A percentile compares a stretch with the other conserved stretches of the same genome.
Conservation (phyloP, 2,113 vertebrate genomes). For the Stictonetta naevosa region DNA sequence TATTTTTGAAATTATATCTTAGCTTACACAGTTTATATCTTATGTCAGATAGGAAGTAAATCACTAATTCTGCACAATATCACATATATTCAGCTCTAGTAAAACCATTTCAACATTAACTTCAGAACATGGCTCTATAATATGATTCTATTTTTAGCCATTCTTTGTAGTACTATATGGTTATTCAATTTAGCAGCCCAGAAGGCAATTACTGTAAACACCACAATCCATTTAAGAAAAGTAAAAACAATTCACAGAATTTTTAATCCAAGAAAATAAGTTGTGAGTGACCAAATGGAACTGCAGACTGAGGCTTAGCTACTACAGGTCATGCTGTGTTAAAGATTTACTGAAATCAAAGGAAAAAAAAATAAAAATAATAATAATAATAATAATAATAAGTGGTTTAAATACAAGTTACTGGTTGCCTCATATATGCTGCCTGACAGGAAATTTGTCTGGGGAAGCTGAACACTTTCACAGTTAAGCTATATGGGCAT, state of each 20-base stretch:
- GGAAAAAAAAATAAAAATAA: background rate
- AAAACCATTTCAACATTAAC: background rate
- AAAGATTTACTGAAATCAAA: background rate
- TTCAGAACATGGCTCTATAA: background rate
- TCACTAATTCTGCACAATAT: background rate
- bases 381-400: too few species aligned
- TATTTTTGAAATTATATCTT: background rate
- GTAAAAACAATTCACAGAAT: conserved; percentile 17
- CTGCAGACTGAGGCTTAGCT: background rate
- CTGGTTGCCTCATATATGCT: background rate
- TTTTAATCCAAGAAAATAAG: conserved; percentile 1
- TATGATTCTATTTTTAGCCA: conserved; percentile 14
- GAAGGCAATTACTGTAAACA: conserved; percentile 53
- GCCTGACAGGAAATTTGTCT: conserved; percentile 40
- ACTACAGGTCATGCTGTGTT: background rate
- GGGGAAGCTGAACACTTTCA: conserved; percentile 1
- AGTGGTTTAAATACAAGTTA: conserved; percentile 3
- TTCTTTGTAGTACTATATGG: conserved; percentile 13
- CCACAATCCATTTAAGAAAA: conserved; percentile 30
- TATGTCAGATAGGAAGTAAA: background rate
- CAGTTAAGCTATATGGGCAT: background rate
- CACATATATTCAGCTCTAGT: background rate
- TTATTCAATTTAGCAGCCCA: background rate
- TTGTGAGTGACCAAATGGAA: conserved; percentile 15
- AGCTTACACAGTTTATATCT: background rate